Percentiles rank a stretch among this genome's conserved stretches.
Conservation (phyloP, 30 jellyfish, hydroid and myxozoan species). For the Aurelia aurita region DNA sequence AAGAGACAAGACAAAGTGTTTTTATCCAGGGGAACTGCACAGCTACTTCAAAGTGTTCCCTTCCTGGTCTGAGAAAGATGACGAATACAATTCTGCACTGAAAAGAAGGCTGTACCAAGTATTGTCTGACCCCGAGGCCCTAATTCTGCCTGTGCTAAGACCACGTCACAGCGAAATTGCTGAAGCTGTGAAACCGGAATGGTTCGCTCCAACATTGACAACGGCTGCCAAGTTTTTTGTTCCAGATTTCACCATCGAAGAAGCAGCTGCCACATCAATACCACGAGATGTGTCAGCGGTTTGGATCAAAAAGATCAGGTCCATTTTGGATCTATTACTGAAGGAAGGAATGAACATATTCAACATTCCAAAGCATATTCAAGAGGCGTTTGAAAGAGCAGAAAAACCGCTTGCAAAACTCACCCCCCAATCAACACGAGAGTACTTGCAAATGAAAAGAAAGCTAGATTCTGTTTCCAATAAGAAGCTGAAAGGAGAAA, state of each 20-base stretch:
- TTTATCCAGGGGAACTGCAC: no score
- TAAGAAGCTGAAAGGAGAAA: constrained; percentile 5
- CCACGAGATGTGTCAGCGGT: no score
- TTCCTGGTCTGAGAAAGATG: no score
- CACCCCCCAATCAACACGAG: constrained; percentile 28
- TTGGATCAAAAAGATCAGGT: neutral
- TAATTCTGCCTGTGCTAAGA: neutral
- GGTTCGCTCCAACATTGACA: constrained; percentile 1
- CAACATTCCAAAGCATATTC: constrained; percentile 40
- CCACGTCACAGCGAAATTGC: no score
- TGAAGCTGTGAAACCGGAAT: no score
- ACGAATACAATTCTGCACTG: neutral
- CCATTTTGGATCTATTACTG: neutral
- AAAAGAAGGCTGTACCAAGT: neutral
- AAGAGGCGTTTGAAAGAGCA: constrained; percentile 17
- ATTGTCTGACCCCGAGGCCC: no score
- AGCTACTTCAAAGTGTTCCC: no score
- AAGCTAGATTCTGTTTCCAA: neutral
- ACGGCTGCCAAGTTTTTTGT: neutral
- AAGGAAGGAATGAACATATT: constrained; percentile 22
- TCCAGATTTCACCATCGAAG: neutral
- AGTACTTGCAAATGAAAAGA: neutral
- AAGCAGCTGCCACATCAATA: neutral
- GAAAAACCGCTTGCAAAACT: constrained; percentile 22
- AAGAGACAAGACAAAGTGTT: neutral